Conservation (phyloP, 1,140 invertebrate species). For the Colletes latitarsis region DNA sequence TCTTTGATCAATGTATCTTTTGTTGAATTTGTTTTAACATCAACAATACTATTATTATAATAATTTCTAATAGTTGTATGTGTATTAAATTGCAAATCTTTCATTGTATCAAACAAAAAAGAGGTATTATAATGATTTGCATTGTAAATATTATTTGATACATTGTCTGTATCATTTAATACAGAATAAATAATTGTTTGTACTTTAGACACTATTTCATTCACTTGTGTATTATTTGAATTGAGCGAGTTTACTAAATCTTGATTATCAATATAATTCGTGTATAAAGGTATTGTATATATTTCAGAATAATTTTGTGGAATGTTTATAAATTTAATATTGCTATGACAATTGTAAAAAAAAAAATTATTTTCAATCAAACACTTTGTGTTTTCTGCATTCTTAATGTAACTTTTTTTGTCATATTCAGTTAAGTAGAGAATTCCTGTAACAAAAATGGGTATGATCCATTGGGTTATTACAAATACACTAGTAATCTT, state of each 20-base stretch:
- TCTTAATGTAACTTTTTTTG: conserved; percentile 8
- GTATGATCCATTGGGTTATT: conserved; percentile 59
- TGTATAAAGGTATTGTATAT: not conserved
- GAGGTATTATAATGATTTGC: conserved; percentile 26
- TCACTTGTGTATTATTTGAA: conserved; percentile 31
- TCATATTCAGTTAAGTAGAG: conserved; percentile 46
- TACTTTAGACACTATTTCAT: conserved; percentile 59
- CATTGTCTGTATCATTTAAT: conserved; percentile 39
- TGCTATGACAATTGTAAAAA: conserved; percentile 37
- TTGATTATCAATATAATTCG: conserved; percentile 12
- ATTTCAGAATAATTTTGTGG: not conserved
- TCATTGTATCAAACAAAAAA: not conserved
- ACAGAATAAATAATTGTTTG: conserved; percentile 44
- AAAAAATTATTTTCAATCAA: conserved; percentile 51
- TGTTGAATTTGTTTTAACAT: not conserved
- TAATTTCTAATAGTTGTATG: not conserved
- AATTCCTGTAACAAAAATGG: conserved; percentile 51
- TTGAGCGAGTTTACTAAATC: conserved; percentile 7
- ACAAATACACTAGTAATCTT: conserved; percentile 34
- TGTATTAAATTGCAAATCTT: conserved; percentile 19
- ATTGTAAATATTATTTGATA: not conserved
- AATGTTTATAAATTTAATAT: not conserved
- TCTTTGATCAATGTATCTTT: not conserved
- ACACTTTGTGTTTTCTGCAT: conserved; percentile 44
- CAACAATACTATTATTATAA: not conserved